Conservation (phyloP, 1,140 invertebrate genomes). For the Penaeus japonicus region DNA sequence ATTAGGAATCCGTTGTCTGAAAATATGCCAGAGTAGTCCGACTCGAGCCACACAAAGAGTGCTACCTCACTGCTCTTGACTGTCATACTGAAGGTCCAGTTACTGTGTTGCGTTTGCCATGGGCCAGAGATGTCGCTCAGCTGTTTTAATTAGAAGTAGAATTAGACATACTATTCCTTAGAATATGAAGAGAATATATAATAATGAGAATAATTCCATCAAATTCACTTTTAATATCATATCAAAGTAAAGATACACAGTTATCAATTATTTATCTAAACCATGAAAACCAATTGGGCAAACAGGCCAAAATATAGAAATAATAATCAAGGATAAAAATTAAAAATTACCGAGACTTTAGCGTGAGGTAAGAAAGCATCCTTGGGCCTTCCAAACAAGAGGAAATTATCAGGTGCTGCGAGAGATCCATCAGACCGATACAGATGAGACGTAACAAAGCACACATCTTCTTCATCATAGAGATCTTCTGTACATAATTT, state of each 20-base stretch:
- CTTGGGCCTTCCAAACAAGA: constrained; percentile 45
- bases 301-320: background rate
- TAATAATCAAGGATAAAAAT: background rate
- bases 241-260: too few relatives aligned
- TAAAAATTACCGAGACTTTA: constrained; percentile 15
- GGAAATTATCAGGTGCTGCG: constrained; percentile 16
- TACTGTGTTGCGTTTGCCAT: background rate
- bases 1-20: constrained; percentile 59
- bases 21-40: constrained; percentile 45
- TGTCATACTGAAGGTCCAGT: constrained; percentile 56
- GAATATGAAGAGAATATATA: background rate
- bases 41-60: constrained; percentile 57
- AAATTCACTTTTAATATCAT: too few relatives aligned
- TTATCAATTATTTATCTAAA: too few relatives aligned
- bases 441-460: constrained; percentile 20
- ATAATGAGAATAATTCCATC: too few relatives aligned
- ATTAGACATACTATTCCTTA: constrained; percentile 19
- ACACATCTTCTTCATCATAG: constrained; percentile 27
- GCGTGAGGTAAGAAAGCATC: constrained; percentile 39
- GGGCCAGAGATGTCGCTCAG: constrained; percentile 2
- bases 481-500: background rate
- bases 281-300: too few relatives aligned
- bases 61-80: constrained; percentile 44
- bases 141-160: background rate
- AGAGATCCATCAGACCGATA: background rate